A percentile compares a stretch with the other conserved stretches of the same genome.
These are phyloP conservation scores for Eremophila alpestris DNA, from an alignment of 2,797 vertebrate species.

Conservation along the genomic window DNA sequence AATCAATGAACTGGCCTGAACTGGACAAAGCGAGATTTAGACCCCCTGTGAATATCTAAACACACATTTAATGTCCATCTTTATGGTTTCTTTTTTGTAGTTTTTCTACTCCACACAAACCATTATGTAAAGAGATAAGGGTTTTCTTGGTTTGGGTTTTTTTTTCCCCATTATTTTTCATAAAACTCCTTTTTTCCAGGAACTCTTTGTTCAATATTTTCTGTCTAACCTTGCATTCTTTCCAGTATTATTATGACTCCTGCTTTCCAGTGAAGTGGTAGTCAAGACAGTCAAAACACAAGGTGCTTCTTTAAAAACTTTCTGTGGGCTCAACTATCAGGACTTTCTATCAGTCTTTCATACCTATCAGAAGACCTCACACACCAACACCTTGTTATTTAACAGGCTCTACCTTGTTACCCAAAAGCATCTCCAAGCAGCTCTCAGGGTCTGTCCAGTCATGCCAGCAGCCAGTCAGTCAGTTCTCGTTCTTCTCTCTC, in stretches of 20 bases:
- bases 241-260: not conserved
- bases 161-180: not conserved
- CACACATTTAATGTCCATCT: not conserved
- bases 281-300: no score
- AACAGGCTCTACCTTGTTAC: no score
- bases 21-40: not conserved
- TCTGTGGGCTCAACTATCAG: no score
- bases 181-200: not conserved
- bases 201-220: not conserved
- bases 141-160: not conserved
- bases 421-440: no score
- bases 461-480: no score
- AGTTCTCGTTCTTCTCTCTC: no score
- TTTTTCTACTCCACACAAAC: not conserved
- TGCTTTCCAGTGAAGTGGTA: not conserved
- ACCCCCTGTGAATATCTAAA: not conserved
- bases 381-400: no score
- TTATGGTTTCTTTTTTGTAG: not conserved
- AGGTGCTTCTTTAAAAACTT: no score
- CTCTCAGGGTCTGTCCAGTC: no score
- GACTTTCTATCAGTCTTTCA: no score
- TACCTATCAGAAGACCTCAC: no score
- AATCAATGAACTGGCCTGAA: not conserved
- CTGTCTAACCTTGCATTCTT: not conserved
- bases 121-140: not conserved